These are phyloP conservation scores for Hypocryptadius cinnamomeus DNA, from an alignment of 2,113 vertebrate species.

Conservation along the genomic window DNA sequence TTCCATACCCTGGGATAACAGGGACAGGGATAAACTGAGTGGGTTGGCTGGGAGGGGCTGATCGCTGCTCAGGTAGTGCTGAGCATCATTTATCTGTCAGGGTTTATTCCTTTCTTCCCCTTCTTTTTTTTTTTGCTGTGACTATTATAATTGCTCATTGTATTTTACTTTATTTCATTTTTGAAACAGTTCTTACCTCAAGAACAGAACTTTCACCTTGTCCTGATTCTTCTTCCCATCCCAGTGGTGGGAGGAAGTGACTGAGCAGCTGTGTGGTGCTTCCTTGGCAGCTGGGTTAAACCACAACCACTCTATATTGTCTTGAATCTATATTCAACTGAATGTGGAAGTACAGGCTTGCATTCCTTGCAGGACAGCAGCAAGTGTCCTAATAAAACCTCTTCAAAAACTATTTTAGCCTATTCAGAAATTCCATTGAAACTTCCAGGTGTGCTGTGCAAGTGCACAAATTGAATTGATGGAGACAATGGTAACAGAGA, in stretches of 20 bases:
- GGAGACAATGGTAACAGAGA: neutral
- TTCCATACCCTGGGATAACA: neutral
- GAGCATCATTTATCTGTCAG: neutral
- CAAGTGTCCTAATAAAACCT: neutral
- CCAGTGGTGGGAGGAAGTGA: neutral
- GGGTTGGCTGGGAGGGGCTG: accelerated
- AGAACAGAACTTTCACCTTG: neutral
- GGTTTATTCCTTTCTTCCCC: neutral
- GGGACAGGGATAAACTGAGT: neutral
- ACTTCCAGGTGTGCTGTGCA: neutral
- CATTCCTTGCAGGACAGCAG: neutral
- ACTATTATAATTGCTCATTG: neutral
- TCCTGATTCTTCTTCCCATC: neutral
- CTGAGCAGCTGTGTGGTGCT: neutral
- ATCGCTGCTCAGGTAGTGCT: neutral
- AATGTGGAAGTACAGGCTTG: neutral
- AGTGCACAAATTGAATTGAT: neutral
- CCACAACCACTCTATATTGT: neutral
- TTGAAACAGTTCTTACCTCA: neutral
- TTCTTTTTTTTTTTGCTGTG: neutral
- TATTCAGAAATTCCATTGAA: accelerated
- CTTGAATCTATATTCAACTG: too few species aligned
- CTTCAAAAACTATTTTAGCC: neutral
- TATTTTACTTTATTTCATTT: neutral
- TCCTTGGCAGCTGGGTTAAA: neutral